These are phyloP conservation scores for Apodemia mormo DNA, from an alignment of 2,888 invertebrate genomes.

Conservation along the genomic window DNA sequence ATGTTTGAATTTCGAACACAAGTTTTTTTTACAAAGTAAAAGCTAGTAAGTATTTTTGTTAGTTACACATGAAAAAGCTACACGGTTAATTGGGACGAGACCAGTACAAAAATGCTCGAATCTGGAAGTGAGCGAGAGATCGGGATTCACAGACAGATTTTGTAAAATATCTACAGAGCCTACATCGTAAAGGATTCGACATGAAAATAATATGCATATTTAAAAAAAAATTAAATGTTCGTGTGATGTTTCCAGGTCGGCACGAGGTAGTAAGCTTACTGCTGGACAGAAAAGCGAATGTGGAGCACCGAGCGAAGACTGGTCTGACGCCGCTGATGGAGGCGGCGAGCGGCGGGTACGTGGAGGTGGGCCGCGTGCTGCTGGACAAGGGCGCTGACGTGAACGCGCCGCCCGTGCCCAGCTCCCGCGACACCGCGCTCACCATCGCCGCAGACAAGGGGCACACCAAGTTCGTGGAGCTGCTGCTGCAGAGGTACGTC, in stretches of 20 bases:
- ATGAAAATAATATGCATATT: too few relatives aligned
- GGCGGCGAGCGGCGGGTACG: constrained; percentile 99
- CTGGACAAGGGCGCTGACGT: constrained; percentile 99
- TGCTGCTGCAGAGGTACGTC: constrained; percentile 84
- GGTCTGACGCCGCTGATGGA: constrained; percentile 99
- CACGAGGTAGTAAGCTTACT: constrained; percentile 98
- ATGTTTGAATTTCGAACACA: too few relatives aligned
- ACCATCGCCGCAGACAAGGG: constrained; percentile 99
- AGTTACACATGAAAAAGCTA: too few relatives aligned
- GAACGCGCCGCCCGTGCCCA: constrained; percentile 98
- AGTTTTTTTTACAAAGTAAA: too few relatives aligned
- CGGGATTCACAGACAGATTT: too few relatives aligned
- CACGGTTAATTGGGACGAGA: too few relatives aligned
- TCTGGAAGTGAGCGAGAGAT: too few relatives aligned
- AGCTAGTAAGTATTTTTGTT: too few relatives aligned
- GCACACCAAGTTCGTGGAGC: constrained; percentile 95
- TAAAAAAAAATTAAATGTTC: too few relatives aligned
- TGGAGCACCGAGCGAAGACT: constrained; percentile 99
- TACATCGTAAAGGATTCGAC: too few relatives aligned
- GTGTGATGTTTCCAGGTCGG: constrained; percentile 68
- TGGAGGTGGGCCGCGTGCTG: constrained; percentile 97
- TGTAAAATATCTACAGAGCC: too few relatives aligned
- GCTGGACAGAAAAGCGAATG: constrained; percentile 97
- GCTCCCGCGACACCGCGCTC: constrained; percentile 98
- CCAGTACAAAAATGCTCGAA: too few relatives aligned